Evolutionary conservation across 2,797 vertebrate genomes (phyloP).

Genomic region (Pangasius sanitwongsei): DNA sequence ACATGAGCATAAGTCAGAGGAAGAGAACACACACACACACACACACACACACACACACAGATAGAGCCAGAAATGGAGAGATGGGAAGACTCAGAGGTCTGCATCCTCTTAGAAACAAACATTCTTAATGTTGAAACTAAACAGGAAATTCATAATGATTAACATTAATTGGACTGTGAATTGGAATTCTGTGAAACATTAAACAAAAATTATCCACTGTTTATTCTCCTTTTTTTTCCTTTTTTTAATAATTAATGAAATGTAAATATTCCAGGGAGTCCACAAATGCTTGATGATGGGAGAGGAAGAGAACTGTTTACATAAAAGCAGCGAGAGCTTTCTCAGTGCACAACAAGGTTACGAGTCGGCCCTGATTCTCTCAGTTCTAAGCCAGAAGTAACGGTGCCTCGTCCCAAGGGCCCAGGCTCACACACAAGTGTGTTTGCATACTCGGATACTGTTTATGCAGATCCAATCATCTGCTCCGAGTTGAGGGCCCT

Average conservation of each 20-base stretch:
- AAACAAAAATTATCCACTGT: slow-evolving; percentile 90
- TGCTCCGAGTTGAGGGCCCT: slow-evolving; percentile 69
- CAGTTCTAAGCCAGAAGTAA: slow-evolving; percentile 80
- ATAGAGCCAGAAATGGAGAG: slow-evolving; percentile 25
- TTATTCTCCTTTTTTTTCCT: slow-evolving; percentile 79
- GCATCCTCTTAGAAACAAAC: slow-evolving; percentile 71
- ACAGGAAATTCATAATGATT: slow-evolving; percentile 88
- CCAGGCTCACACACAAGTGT: slow-evolving; percentile 78
- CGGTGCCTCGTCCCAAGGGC: slow-evolving; percentile 84
- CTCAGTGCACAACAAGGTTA: slow-evolving; percentile 84
- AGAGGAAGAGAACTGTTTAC: slow-evolving; percentile 92
- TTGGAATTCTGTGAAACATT: slow-evolving; percentile 89
- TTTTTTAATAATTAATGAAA: slow-evolving; percentile 93
- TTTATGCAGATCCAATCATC: slow-evolving; percentile 92
- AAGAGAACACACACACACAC: slow-evolving; percentile 6
- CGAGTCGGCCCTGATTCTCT: slow-evolving; percentile 79
- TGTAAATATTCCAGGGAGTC: slow-evolving; percentile 90
- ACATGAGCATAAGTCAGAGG: slow-evolving; percentile 69
- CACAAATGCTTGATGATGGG: slow-evolving; percentile 80
- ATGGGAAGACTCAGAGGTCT: slow-evolving; percentile 25
- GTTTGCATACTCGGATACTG: slow-evolving; percentile 96
- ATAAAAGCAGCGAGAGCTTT: slow-evolving; percentile 76
- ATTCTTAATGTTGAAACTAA: slow-evolving; percentile 81
- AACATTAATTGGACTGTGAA: slow-evolving; percentile 88
- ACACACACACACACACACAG: slow-evolving; percentile 22